Conservation (phyloP, 2,797 vertebrate genomes). For the Tolypeutes matacus region DNA sequence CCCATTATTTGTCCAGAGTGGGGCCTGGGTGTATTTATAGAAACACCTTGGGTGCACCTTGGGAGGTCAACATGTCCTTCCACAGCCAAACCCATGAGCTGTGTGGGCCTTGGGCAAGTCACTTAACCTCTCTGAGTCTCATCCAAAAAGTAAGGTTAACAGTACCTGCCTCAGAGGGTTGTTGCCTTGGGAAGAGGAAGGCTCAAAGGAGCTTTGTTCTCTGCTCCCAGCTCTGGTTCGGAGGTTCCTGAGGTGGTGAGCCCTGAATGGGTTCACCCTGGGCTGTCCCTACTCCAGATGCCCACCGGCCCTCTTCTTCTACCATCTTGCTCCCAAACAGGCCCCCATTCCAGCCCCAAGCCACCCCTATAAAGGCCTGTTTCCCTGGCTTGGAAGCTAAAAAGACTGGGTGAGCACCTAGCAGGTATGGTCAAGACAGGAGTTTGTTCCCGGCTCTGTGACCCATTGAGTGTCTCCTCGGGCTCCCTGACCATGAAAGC, state of each 20-base stretch:
- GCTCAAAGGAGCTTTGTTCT: background rate
- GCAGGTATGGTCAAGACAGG: background rate
- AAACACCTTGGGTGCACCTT: slow-evolving; percentile 30
- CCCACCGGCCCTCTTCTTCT: background rate
- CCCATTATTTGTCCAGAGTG: background rate
- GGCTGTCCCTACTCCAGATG: background rate
- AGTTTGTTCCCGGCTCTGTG: background rate
- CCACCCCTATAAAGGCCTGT: background rate
- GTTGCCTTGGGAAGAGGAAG: background rate
- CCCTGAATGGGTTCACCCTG: background rate
- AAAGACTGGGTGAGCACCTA: background rate
- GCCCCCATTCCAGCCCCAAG: background rate
- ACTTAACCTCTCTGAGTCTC: slow-evolving; percentile 50
- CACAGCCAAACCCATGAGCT: background rate
- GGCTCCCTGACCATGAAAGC: background rate
- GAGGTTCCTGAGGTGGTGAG: background rate
- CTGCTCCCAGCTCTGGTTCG: background rate
- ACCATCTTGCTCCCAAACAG: background rate
- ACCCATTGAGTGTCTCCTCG: background rate
- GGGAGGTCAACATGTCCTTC: background rate
- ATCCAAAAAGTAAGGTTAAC: background rate
- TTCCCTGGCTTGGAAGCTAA: slow-evolving; percentile 22
- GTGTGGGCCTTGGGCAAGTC: slow-evolving; percentile 5
- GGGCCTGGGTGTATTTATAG: background rate
- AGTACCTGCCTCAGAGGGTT: background rate